Base-by-base conservation (phyloP, 2,113 vertebrate species). In the Myodes glareolus region DNA sequence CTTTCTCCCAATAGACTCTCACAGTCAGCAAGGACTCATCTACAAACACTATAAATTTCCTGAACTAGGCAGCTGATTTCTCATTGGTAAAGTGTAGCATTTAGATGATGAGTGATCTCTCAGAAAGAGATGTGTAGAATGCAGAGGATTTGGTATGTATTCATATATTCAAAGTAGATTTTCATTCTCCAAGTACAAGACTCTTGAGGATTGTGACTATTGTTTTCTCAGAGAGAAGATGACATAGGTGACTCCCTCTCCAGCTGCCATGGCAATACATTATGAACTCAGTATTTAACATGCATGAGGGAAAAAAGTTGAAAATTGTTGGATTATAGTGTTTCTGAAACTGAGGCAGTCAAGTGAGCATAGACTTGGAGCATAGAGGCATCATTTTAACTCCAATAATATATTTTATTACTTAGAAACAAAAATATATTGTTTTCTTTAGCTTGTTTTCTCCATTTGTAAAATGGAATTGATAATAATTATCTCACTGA, bases 21-120 rank as follows among this genome's bases (percentile, higher is more conserved):
- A 68, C 16, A 7, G 58, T 16, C 80, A 33, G 50, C 1, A 1
- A 84, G 95, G 2, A 45, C 42, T 27, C 58, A 77, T 63, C 76
- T 47, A 61, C 80, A 94, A 88, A 72, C 47, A 50, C 73, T 73
- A 94, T 70, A 92, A 92, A 77, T 80, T 1, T 92, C 88, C 31
- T n/a, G 39, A 75, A 42, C 63, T 63, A 52, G 10, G 29, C 33
- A 81, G 36, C 19, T 19, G 27, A 19, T 58, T 81, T 92, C 70
- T 73, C 25, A 61, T 6, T 85, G 14, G 17, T 84, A 80, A 97
- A 94, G 76, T 67, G 11, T 2, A 33, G 45, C 68, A 8, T 80
- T 76, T 87, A 31, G n/a, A 31, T 65, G 7, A 67, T 39, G 27
- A 88, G 61, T 45, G 67, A 45, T 61, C 11, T 84, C 76, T 91